Percentiles rank a stretch among this genome's conserved stretches.
Evolutionary conservation across 2,113 vertebrate genomes (phyloP).

Genomic region (Malurus elegans): DNA sequence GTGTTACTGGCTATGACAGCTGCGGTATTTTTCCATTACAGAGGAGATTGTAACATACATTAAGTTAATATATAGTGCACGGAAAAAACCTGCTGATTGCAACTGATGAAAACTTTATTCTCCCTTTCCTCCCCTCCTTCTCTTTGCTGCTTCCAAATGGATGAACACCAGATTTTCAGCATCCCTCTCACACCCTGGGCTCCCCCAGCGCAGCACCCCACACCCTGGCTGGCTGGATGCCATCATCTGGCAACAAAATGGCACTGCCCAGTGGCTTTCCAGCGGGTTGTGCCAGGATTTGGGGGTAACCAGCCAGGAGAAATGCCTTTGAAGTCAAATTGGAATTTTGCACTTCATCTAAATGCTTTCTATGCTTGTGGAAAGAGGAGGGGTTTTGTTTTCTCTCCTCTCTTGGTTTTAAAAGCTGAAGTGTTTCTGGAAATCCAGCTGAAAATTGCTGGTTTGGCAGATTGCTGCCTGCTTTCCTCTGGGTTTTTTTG

Average conservation of each 20-base stretch:
- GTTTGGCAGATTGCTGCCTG: background rate
- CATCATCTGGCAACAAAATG: background rate
- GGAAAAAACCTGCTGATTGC: background rate
- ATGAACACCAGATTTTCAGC: background rate
- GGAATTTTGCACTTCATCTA: slow-evolving; percentile 63
- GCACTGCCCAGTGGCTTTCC: background rate
- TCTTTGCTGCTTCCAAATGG: background rate
- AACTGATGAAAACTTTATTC: background rate
- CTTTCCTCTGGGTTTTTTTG: background rate
- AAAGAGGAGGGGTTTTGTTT: background rate
- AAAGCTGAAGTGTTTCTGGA: slow-evolving; percentile 33
- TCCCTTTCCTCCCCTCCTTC: background rate
- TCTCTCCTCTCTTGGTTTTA: background rate
- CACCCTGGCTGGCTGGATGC: background rate
- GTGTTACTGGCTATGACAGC: background rate
- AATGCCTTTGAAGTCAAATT: slow-evolving; percentile 42
- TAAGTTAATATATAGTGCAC: background rate
- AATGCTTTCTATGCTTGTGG: slow-evolving; percentile 13
- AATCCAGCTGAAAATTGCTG: background rate
- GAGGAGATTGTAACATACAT: background rate
- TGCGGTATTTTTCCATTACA: background rate
- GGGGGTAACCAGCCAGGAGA: slow-evolving; percentile 14
- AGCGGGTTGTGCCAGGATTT: slow-evolving; percentile 2
- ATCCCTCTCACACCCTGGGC: background rate
- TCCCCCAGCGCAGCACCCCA: rapidly evolving